Evolutionary conservation across 2,797 vertebrate genomes (phyloP), one percentile per base, ranked within the genome.

Genomic region (Crax fasciolata): DNA sequence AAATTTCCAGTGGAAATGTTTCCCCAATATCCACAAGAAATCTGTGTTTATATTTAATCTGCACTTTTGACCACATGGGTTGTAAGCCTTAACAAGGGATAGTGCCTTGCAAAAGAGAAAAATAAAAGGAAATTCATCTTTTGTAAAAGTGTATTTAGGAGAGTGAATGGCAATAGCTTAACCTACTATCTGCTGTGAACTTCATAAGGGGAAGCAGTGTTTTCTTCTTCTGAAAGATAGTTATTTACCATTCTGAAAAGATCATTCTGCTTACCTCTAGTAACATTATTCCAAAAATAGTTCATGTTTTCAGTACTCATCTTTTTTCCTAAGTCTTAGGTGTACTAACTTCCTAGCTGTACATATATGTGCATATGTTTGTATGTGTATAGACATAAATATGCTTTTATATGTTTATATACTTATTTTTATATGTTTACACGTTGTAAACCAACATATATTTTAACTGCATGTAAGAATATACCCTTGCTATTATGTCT

Each of bases 201-300:
- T 63, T 94, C 57, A 83, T 90, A 52, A 59, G 43, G 28, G 90
- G 23, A 51, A 94, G 95, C 8, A 44, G 49, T 84, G 63, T 66
- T 78, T 92, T 78, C 44, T 81, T 71, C 63, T 94, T 92, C 86
- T 93, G 59, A 95, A 96, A 93, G 65, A 27, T 55, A 96, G 30
- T 78, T 77, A 91, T 92, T 92, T 91, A 48, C 39, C 43, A 43
- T 87, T 62, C 57, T 87, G 77, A 61, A 15, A 54, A 16, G 35
- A 11, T 2, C 6, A 67, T 73, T 93, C 63, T 89, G 15, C 11
- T 38, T 93, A 95, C 59, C n/a, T 76, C 51, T 12, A 80, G 44
- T 73, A 77, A 82, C 70, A 41, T 21, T 84, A 23, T 62, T 38
- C 49, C 67, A 24, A 39, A 91, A 88, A 71, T n/a, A 74, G 35